These are phyloP conservation scores for Eriosoma lanigerum DNA, from an alignment of 1,140 invertebrate species.

Conservation along the genomic window DNA sequence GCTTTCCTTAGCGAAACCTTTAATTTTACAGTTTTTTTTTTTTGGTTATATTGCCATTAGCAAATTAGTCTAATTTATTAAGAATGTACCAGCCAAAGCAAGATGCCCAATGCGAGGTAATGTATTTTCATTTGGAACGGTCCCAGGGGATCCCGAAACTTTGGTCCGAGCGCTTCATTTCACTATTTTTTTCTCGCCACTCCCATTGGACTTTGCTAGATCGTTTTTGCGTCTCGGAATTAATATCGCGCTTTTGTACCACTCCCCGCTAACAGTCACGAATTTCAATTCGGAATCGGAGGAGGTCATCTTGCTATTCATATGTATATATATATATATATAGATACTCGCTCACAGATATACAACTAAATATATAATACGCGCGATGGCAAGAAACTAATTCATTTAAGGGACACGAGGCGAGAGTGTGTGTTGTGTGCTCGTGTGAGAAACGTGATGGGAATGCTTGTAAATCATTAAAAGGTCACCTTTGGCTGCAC, in stretches of 20 bases:
- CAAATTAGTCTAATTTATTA: slow-evolving; percentile 51
- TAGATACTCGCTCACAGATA: not conserved
- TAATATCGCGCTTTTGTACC: slow-evolving; percentile 35
- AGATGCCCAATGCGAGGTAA: slow-evolving; percentile 26
- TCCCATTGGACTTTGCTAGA: not conserved
- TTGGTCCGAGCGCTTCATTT: slow-evolving; percentile 43
- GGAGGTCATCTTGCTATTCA: slow-evolving; percentile 24
- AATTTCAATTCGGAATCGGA: slow-evolving; percentile 45
- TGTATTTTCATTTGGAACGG: slow-evolving; percentile 50
- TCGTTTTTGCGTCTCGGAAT: slow-evolving; percentile 40
- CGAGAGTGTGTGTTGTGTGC: not conserved
- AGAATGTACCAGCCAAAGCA: slow-evolving; percentile 31
- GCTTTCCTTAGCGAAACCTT: not conserved
- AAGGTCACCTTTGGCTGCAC: slow-evolving; percentile 48
- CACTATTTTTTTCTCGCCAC: slow-evolving; percentile 22
- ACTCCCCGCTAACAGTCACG: slow-evolving; percentile 6
- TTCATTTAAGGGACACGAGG: slow-evolving; percentile 42
- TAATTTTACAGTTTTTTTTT: slow-evolving; percentile 15
- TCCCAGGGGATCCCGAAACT: slow-evolving; percentile 46
- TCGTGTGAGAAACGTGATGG: slow-evolving; percentile 44
- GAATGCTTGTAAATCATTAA: slow-evolving; percentile 52
- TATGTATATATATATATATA: not conserved
- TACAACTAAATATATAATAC: not conserved
- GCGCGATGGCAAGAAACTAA: slow-evolving; percentile 43
- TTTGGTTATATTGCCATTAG: slow-evolving; percentile 26